Base-by-base conservation (phyloP, 2,113 vertebrate genomes). In the Chelonoidis abingdonii region DNA sequence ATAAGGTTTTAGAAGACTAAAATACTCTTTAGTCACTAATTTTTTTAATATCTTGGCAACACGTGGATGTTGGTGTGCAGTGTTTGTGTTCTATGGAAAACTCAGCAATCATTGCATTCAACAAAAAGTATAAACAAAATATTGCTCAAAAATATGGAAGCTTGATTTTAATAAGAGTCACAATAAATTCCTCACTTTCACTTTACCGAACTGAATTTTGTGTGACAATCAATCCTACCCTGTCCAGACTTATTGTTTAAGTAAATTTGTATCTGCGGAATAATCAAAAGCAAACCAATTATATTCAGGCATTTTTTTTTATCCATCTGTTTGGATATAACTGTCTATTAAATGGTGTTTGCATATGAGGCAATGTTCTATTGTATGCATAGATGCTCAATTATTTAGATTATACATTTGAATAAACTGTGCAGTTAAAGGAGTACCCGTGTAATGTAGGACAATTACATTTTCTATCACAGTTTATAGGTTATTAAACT, bases 321-420 rank as follows among this genome's bases (percentile, higher is more conserved):
- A 98, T 97, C 98, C 93, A 97, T 98, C 93, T 97, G 94, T 98
- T 98, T 98, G 98, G 98, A 98, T 98, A 98, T 98, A 98, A 97
- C 97, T 98, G 86, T 97, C 98, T 98, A 95, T 98, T 98, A 98
- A 98, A 97, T 96, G 81, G 95, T 98, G 98, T 98, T 98, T 98
- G 97, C 98, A 97, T 98, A 97, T 97, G 98, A 97, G 93, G 95
- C 97, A 97, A 97, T 97, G 96, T 95, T 98, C 97, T 96, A 97
- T 97, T 98, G 94, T 98, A 98, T 98, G 98, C 98, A 96, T 97
- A 98, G 96, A 95, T 98, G 98, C 93, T 98, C 97, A 98, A 98
- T 98, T 98, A 98, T 98, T 98, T 98, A 98, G 98, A 98, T 98
- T 98, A 98, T 97, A 97, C 98, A 93, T 98, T 98, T 98, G 97